Conservation (phyloP, 2,888 invertebrate species). For the Ophion obscuratus region DNA sequence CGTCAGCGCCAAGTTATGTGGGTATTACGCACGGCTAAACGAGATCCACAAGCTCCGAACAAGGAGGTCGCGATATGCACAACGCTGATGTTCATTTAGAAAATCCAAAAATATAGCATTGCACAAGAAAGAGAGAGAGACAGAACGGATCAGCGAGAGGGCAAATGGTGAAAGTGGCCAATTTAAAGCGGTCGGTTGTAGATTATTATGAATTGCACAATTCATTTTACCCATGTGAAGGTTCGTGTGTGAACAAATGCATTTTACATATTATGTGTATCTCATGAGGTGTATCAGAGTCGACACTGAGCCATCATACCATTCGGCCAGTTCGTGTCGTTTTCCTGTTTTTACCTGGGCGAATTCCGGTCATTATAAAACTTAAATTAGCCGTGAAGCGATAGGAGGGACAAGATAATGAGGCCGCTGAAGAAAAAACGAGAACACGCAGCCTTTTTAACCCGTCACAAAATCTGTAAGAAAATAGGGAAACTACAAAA, state of each 20-base stretch:
- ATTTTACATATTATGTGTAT: background rate
- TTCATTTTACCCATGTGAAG: too few species aligned
- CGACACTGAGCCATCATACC: background rate
- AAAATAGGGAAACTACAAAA: background rate
- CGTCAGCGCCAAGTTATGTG: constrained; percentile 40
- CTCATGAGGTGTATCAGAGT: background rate
- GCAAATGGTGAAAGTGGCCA: background rate
- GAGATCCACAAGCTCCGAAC: constrained; percentile 9
- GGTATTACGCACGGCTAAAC: constrained; percentile 35
- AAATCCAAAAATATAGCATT: constrained; percentile 33
- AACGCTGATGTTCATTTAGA: constrained; percentile 35
- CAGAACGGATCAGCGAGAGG: background rate
- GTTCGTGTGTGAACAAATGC: background rate
- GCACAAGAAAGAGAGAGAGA: background rate
- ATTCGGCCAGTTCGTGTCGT: background rate
- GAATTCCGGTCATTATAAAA: background rate
- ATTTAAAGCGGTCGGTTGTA: background rate
- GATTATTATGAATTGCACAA: background rate
- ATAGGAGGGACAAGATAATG: background rate
- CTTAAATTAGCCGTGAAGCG: background rate
- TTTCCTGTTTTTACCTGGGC: background rate
- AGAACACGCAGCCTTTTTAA: background rate
- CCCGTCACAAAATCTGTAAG: background rate
- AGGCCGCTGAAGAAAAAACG: background rate
- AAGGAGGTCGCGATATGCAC: constrained; percentile 31